Conservation (phyloP, 2,888 invertebrate species). For the Napeogenes inachia region DNA sequence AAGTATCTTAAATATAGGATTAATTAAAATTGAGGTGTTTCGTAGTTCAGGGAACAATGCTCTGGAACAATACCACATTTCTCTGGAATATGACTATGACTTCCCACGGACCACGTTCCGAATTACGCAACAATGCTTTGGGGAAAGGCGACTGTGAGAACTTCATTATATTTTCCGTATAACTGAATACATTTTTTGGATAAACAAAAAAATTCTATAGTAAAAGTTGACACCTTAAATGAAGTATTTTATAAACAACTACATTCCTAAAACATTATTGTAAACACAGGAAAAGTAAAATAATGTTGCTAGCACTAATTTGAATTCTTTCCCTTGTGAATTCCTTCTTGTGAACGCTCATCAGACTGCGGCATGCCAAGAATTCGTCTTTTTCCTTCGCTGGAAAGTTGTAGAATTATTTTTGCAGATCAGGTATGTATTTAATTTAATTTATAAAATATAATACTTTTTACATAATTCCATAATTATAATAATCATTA, state of each 20-base stretch:
- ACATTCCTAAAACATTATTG: no score
- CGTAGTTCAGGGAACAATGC: constrained; percentile 9
- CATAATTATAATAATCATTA: no score
- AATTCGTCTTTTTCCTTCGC: neutral
- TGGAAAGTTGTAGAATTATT: neutral
- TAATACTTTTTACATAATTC: neutral
- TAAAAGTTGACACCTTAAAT: no score
- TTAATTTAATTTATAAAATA: neutral
- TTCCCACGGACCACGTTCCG: constrained; percentile 50
- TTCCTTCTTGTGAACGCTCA: neutral
- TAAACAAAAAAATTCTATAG: no score
- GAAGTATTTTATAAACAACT: no score
- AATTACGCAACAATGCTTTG: constrained; percentile 54
- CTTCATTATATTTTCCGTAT: constrained; percentile 23
- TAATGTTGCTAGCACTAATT: constrained; percentile 3
- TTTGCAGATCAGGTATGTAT: neutral
- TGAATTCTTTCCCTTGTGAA: neutral
- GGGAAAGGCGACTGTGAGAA: constrained; percentile 56
- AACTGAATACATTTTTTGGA: constrained; percentile 9
- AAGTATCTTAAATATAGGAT: no score
- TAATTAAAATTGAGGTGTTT: neutral
- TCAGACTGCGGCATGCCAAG: neutral
- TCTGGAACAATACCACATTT: constrained; percentile 49
- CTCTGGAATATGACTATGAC: constrained; percentile 33
- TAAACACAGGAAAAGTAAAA: neutral